A percentile compares a stretch with the other conserved stretches of the same genome.
phyloP scores from a whole-genome alignment of 2,113 vertebrate genomes.

The Eptatretus burgeri region DNA sequence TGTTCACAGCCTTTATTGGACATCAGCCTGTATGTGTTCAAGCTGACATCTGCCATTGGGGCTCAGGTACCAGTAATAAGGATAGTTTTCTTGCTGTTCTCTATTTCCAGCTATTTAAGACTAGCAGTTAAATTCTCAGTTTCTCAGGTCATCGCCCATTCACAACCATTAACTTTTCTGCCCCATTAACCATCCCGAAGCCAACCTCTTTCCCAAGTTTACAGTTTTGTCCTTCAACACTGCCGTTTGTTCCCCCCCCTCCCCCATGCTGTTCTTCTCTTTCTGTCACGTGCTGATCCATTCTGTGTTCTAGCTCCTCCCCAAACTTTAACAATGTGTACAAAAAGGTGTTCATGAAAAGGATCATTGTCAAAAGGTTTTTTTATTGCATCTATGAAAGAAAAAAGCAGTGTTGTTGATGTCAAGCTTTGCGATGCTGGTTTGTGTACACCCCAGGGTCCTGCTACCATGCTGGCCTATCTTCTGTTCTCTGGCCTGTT shows the following conservation, averaged over 20 bases:
- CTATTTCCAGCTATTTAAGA: neutral
- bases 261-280: too few species aligned
- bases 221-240: too few species aligned
- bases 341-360: neutral
- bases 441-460: conserved; percentile 25
- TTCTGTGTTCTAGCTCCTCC: too few species aligned
- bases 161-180: too few species aligned
- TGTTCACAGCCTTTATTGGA: conserved; percentile 51
- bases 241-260: too few species aligned
- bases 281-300: too few species aligned
- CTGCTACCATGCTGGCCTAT: conserved; percentile 67
- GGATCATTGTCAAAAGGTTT: neutral
- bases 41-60: conserved; percentile 71
- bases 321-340: too few species aligned
- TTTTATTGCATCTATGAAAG: neutral
- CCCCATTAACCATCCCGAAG: too few species aligned
- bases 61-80: conserved; percentile 33
- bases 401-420: conserved; percentile 4
- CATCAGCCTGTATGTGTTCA: conserved; percentile 81
- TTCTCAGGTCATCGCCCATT: too few species aligned
- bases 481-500: conserved; percentile 72
- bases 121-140: too few species aligned
- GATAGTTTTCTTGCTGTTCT: conserved; percentile 9
- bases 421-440: neutral
- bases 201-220: too few species aligned